Conservation (phyloP, 2,113 vertebrate genomes). For the Alligator sinensis region DNA sequence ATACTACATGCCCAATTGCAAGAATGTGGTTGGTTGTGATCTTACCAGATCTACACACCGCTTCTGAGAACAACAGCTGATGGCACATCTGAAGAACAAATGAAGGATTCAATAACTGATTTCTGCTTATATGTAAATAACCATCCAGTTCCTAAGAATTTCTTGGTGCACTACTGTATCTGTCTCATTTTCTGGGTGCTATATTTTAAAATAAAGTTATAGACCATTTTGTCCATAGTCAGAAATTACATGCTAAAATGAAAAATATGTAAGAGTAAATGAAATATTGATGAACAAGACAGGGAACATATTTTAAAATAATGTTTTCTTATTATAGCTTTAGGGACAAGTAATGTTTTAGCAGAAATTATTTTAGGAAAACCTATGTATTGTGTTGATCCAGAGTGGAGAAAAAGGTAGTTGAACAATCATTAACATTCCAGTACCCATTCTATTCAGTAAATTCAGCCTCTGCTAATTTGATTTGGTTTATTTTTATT, state of each 20-base stretch:
- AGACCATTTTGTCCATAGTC: background rate
- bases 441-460: background rate
- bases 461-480: background rate
- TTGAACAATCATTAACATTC: background rate
- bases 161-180: background rate
- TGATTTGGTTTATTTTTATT: background rate
- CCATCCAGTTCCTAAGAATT: background rate
- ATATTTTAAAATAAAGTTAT: background rate
- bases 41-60: no score
- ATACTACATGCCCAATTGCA: background rate
- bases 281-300: background rate
- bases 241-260: background rate
- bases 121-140: background rate
- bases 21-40: no score
- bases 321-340: background rate
- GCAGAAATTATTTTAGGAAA: background rate
- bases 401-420: background rate
- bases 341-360: background rate
- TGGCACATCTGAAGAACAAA: background rate
- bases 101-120: background rate
- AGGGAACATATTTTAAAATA: background rate
- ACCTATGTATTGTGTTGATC: background rate
- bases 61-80: no score
- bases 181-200: background rate
- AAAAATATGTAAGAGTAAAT: background rate